phyloP scores from a whole-genome alignment of 2,797 vertebrate species.

The Takifugu ocellatus region DNA sequence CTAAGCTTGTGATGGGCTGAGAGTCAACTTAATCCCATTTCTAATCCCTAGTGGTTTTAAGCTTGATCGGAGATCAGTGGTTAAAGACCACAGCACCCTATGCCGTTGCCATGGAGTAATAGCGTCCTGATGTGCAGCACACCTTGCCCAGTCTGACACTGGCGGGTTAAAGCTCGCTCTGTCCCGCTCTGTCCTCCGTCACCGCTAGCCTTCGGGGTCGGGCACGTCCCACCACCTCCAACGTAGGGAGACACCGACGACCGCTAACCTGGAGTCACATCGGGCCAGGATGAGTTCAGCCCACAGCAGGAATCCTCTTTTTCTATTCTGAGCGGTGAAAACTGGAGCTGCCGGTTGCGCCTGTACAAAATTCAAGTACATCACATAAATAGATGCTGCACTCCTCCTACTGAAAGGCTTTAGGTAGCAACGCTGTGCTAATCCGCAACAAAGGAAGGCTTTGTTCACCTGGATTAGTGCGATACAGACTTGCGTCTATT shows the following conservation, averaged over 20 bases:
- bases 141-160: conserved; percentile 41
- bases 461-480: too few species aligned
- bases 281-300: conserved; percentile 20
- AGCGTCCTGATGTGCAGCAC: conserved; percentile 35
- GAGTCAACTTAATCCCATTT: conserved; percentile 60
- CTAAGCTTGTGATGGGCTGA: conserved; percentile 31
- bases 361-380: too few species aligned
- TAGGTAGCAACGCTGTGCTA: too few species aligned
- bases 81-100: conserved; percentile 34
- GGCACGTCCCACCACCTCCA: conserved; percentile 27
- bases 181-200: conserved; percentile 14
- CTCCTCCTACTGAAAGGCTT: too few species aligned
- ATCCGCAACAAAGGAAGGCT: too few species aligned
- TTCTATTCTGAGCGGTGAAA: too few species aligned
- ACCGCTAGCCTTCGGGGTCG: too few species aligned
- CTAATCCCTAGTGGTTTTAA: conserved; percentile 59
- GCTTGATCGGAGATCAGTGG: conserved; percentile 52
- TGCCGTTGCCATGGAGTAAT: conserved; percentile 32
- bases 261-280: conserved; percentile 24
- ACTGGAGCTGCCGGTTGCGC: too few species aligned
- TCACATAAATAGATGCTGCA: too few species aligned
- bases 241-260: conserved; percentile 37
- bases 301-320: conserved; percentile 1
- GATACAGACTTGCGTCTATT: too few species aligned
- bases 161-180: conserved; percentile 29